Percentiles rank a stretch among this genome's conserved stretches.
Evolutionary conservation across 2,888 invertebrate genomes (phyloP).

Genomic region (Troides helena): DNA sequence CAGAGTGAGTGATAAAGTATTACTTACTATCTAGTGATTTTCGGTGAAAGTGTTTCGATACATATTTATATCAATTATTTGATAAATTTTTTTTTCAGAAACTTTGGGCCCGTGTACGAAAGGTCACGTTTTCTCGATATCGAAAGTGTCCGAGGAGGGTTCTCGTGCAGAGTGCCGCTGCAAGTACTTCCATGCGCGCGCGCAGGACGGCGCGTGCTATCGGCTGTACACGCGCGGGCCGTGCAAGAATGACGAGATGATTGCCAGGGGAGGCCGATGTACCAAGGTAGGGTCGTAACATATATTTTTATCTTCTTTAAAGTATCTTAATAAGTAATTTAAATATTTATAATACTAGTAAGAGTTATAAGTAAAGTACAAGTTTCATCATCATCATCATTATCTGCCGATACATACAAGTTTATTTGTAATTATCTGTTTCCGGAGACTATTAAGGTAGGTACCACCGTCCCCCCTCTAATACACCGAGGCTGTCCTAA

Average conservation of each 20-base stretch:
- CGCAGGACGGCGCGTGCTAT: conserved; percentile 84
- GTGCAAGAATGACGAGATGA: conserved; percentile 84
- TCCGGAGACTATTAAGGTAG: too few relatives aligned
- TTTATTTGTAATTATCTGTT: too few relatives aligned
- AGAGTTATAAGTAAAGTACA: too few relatives aligned
- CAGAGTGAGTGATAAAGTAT: too few relatives aligned
- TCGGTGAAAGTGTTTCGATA: not conserved
- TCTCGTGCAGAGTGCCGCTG: conserved; percentile 83
- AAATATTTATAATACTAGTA: too few relatives aligned
- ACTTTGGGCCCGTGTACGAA: conserved; percentile 86
- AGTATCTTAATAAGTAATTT: too few relatives aligned
- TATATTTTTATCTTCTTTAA: too few relatives aligned
- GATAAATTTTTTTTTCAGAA: conserved; percentile 66
- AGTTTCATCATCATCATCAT: too few relatives aligned
- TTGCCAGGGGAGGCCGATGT: conserved; percentile 85
- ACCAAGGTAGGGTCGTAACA: conserved; percentile 51
- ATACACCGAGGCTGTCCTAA: too few relatives aligned
- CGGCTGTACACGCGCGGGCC: conserved; percentile 89
- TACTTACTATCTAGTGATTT: too few relatives aligned
- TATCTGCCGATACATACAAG: too few relatives aligned
- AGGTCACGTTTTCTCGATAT: conserved; percentile 84
- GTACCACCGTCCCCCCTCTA: too few relatives aligned
- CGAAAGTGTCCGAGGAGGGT: conserved; percentile 66
- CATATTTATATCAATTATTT: not conserved
- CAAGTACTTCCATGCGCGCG: conserved; percentile 82